Base-by-base conservation (phyloP, 2,113 vertebrate species). In the Pluvianellus socialis region DNA sequence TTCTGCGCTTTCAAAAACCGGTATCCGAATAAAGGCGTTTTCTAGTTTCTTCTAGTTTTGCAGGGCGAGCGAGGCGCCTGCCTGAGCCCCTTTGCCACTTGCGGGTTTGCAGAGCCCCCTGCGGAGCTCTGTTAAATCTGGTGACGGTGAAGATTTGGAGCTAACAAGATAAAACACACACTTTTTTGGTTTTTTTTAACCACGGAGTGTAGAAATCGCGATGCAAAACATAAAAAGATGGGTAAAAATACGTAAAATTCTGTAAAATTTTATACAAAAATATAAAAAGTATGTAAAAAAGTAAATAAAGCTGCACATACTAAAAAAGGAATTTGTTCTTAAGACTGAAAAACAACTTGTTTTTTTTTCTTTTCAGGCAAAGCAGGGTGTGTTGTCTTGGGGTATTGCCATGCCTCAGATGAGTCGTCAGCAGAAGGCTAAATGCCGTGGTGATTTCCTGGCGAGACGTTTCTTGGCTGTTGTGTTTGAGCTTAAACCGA, bases 381-480 rank as follows among this genome's bases (percentile, higher is more conserved):
- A 87, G 61, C 30, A 91, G 89, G 65, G 70, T 58, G 90, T 92
- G 81, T 87, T 72, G 21, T 30, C 28, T 50, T 95, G 86, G 73
- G 83, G 32, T 44, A 19, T 14, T 52, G 80, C 87, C 73, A 26
- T 50, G 33, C 47, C 59, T 66, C 15, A 11, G 63, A 91, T 77
- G 89, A 94, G 72, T 26, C 95, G 86, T 95, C 65, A 67, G 94
- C 72, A 96, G 21, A 38, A 86, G 47, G n/a, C 94, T 83, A 84
- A 95, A 77, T 84, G 79, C 76, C 76, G 62, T 49, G 28, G 88
- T 88, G 83, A 55, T 96, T 95, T 96, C 89, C 84, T 92, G 84
- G 87, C 6, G 8, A 95, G 87, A 89, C 40, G 3, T 80, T 94
- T 79, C 56, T 87, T 94, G 86, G 93, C 76, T 85, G 77, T 28